A percentile compares a stretch with the other conserved stretches of the same genome.
Conservation (phyloP, 1,140 invertebrate species). For the Procambarus clarkii region DNA sequence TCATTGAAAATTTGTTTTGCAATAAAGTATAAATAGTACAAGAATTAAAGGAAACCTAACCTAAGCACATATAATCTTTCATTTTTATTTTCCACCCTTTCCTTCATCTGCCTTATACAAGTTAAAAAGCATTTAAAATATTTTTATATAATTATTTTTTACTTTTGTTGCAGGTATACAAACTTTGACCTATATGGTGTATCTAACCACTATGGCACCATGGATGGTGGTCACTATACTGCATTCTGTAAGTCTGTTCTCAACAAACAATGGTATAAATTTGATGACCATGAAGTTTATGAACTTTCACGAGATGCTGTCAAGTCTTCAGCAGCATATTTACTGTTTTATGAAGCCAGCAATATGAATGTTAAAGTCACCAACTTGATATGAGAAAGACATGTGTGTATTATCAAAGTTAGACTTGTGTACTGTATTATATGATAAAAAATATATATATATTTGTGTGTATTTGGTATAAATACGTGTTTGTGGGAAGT, state of each 20-base stretch:
- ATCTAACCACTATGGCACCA: constrained; percentile 93
- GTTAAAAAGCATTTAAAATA: no score
- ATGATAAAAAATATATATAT: not conserved
- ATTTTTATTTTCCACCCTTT: not conserved
- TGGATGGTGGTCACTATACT: constrained; percentile 94
- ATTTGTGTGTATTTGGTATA: not conserved
- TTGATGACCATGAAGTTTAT: constrained; percentile 90
- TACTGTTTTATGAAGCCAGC: constrained; percentile 82
- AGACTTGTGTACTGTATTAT: not conserved
- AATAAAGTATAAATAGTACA: no score
- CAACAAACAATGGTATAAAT: constrained; percentile 89
- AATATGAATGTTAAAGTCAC: constrained; percentile 34
- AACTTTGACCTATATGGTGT: constrained; percentile 88
- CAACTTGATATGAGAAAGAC: not conserved
- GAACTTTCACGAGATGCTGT: constrained; percentile 83
- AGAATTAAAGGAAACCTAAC: no score
- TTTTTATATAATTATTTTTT: not conserved
- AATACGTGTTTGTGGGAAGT: not conserved
- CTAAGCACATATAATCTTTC: no score
- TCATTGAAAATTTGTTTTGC: no score
- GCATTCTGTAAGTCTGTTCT: constrained; percentile 82
- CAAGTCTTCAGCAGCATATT: constrained; percentile 85
- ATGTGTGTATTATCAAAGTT: not conserved
- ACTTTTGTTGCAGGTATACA: constrained; percentile 44
- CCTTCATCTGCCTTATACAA: not conserved